Conservation (phyloP, 64 coral and sea anemone species). For the Stichodactyla mertensii region DNA sequence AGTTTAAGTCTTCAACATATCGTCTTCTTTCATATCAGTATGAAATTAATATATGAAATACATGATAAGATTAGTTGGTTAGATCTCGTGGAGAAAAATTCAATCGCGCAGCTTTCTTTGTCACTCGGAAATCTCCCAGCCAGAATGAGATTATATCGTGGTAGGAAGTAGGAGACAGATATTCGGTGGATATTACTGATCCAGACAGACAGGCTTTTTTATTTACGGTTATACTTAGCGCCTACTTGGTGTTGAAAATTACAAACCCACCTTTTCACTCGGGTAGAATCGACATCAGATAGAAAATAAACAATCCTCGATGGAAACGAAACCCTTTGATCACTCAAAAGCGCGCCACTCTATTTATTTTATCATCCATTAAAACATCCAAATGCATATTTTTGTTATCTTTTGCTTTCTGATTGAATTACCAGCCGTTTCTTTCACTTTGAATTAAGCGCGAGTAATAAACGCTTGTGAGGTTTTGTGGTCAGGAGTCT, state of each 20-base stretch:
- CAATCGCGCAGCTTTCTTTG: not conserved
- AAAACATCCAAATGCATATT: not conserved
- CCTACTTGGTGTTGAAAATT: slow-evolving; percentile 9
- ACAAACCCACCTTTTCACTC: not conserved
- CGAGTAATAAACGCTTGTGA: not conserved
- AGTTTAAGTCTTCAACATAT: not conserved
- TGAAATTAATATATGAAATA: not conserved
- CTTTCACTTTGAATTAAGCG: not conserved
- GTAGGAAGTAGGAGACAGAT: not conserved
- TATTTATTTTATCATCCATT: slow-evolving; percentile 8
- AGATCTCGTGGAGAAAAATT: not conserved
- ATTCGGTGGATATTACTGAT: not conserved
- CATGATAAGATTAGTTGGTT: not conserved
- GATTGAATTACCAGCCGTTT: slow-evolving; percentile 1
- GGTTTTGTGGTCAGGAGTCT: not conserved
- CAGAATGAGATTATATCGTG: not conserved
- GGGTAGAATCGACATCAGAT: not conserved
- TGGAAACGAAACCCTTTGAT: not conserved
- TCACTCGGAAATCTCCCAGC: not conserved
- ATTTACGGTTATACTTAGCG: slow-evolving; percentile 2
- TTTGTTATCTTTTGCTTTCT: not conserved
- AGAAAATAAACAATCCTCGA: not conserved
- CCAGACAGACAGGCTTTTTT: not conserved
- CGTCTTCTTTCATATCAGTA: not conserved
- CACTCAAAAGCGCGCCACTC: not conserved